Evolutionary conservation across 2,888 invertebrate genomes (phyloP), one percentile per base, ranked within the genome.

Genomic region (Teleiodes luculella): DNA sequence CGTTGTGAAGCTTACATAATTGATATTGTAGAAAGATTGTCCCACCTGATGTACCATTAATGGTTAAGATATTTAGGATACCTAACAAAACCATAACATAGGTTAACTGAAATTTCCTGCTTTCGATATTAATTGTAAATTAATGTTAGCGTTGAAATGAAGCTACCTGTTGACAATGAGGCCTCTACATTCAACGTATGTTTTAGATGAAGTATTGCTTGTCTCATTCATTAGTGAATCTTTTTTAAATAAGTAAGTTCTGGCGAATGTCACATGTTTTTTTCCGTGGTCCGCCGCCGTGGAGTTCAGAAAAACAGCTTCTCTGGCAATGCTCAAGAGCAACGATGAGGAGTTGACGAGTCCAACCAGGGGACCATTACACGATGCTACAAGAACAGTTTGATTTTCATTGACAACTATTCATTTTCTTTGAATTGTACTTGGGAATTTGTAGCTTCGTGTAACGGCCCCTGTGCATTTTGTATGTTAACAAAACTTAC

Each of bases 11-110:
- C 54, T 64, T 58, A 66, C 16, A 8, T 41, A 36, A 36, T 20
- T 30, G 14, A 51, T 39, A 30, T 74, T 76, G 68, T 66, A 65
- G 65, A 67, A 63, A 68, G 69, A 74, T 75, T 77, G 74, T 77
- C 88, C 87, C 87, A 87, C 88, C 87, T 87, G 83, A 82, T 69
- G 66, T 85, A 84, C 79, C 81, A 80, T 77, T 86, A 83, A 76
- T 70, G 63, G 66, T 63, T 86, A 83, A 84, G 86, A 70, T 64
- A 78, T 24, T 53, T 56, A 58, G 49, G 48, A 49, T 53, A 54
- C 48, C 52, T 60, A 58, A 61, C 58, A 66, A 62, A 58, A 59
- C 58, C 56, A 58, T 62, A 57, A 64, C 61, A 60, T 60, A 62
- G 35, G 52, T 61, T 63, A 58, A 63, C 57, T 62, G 60, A 57